Conservation (phyloP, 2,797 vertebrate species). For the Cossypha polioptera region DNA sequence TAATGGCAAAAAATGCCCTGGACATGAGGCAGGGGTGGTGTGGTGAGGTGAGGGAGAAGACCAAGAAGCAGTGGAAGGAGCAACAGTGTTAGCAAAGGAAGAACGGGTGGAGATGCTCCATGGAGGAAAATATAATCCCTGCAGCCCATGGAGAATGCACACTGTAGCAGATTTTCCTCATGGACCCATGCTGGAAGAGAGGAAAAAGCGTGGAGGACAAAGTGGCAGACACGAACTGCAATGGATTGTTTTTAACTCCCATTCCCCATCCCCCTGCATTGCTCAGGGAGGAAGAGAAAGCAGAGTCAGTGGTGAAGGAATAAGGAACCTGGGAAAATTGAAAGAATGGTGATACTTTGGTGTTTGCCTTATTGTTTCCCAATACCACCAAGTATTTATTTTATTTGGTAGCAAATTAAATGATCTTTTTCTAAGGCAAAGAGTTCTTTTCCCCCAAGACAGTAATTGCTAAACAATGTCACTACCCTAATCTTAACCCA, state of each 20-base stretch:
- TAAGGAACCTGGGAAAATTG: background rate
- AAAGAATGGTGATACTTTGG: background rate
- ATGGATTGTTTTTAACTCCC: background rate
- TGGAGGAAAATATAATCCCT: background rate
- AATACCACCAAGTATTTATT: background rate
- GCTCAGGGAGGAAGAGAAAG: background rate
- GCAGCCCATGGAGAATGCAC: background rate
- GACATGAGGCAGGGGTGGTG: background rate
- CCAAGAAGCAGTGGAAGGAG: background rate
- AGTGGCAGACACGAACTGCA: rapidly evolving
- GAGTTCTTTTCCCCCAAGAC: background rate
- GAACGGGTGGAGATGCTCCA: background rate
- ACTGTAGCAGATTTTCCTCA: background rate
- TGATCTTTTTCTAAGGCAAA: background rate
- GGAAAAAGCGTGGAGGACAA: background rate
- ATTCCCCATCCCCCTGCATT: rapidly evolving
- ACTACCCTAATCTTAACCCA: background rate
- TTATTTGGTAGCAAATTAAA: background rate
- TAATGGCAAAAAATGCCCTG: background rate
- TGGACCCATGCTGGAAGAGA: background rate
- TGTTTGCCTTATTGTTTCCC: background rate
- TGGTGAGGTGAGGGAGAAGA: rapidly evolving
- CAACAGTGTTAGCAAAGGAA: background rate
- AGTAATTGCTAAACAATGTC: background rate
- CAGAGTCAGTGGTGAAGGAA: background rate